Evolutionary conservation across 1,140 invertebrate genomes (phyloP), one percentile per base, ranked within the genome.

Genomic region (Venturia canescens): DNA sequence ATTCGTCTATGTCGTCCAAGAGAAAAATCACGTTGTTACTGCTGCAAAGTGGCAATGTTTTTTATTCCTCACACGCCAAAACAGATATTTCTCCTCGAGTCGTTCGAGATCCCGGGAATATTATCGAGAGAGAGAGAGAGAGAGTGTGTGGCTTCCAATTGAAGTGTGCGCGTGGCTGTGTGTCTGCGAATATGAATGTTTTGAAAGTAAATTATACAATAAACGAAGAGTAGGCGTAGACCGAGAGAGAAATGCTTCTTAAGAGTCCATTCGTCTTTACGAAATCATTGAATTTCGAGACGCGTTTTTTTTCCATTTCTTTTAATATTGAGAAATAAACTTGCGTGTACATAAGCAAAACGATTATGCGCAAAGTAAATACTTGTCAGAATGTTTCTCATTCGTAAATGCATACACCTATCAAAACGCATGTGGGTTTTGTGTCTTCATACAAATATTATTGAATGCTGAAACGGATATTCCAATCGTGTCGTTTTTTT

Each of bases 101-200:
- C 29, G 26, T 67, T 27, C 63, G 26, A 29, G 63, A 67, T 2
- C 26, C 26, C 13, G 27, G 27, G n/a, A 15, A 38, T 69, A 34
- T 34, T 34, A 69, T 11, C 67, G 67, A 69, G 69, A 71, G 60
- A 63, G 60, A 63, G 60, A 63, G 3, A 63, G 60, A 63, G 1
- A 57, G 67, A 71, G 38, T 63, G 57, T 3, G 27, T 70, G 78
- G 72, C 78, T 80, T 80, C 78, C 78, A 80, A 60, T 80, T 38
- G 26, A 48, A 48, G 34, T 44, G 67, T 69, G 31, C 15, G 69
- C 13, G 29, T 71, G 38, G 1, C 1, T 5, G 38, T 71, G 69
- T 71, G 69, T 71, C 21, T 71, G 23, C 23, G 23, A 69, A 69
- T 53, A 21, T 31, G 66, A 53, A 48, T 72, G 78, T 67, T 60